Evolutionary conservation across 2,888 invertebrate species (phyloP).

Genomic region (Sarcophaga subvicina): DNA sequence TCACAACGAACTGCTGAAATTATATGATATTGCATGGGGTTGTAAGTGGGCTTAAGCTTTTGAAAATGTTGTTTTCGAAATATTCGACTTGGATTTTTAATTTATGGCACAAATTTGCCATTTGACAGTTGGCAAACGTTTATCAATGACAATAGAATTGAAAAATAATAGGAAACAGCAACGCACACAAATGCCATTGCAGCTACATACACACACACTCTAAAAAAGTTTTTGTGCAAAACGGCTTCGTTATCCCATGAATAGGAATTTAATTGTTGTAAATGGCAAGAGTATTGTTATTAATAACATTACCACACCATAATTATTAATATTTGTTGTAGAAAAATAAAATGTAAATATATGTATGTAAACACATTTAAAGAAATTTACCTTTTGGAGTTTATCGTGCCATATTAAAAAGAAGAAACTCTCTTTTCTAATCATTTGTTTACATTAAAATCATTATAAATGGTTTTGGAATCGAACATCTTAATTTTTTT

Average conservation of each 20-base stretch:
- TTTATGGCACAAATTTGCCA: constrained; percentile 67
- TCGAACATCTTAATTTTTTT: constrained; percentile 19
- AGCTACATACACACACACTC: too few species aligned
- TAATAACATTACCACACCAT: not conserved
- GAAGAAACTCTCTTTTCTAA: not conserved
- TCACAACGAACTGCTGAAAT: not conserved
- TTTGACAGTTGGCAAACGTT: constrained; percentile 66
- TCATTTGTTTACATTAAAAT: constrained; percentile 34
- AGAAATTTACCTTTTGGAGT: not conserved
- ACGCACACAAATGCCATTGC: not conserved
- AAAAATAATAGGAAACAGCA: constrained; percentile 57
- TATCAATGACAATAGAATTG: constrained; percentile 64
- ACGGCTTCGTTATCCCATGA: not conserved
- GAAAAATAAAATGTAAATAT: not conserved
- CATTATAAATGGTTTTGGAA: constrained; percentile 46
- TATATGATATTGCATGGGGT: not conserved
- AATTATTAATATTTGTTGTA: not conserved
- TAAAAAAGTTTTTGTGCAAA: not conserved
- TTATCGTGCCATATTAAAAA: not conserved
- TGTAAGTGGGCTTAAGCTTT: not conserved
- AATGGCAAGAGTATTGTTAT: not conserved
- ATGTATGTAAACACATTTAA: not conserved
- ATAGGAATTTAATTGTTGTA: not conserved
- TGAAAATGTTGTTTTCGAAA: constrained; percentile 33
- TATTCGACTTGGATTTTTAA: constrained; percentile 61